Evolutionary conservation across 2,113 vertebrate species (phyloP), one percentile per base, ranked within the genome.

Genomic region (Tetraodon nigroviridis): DNA sequence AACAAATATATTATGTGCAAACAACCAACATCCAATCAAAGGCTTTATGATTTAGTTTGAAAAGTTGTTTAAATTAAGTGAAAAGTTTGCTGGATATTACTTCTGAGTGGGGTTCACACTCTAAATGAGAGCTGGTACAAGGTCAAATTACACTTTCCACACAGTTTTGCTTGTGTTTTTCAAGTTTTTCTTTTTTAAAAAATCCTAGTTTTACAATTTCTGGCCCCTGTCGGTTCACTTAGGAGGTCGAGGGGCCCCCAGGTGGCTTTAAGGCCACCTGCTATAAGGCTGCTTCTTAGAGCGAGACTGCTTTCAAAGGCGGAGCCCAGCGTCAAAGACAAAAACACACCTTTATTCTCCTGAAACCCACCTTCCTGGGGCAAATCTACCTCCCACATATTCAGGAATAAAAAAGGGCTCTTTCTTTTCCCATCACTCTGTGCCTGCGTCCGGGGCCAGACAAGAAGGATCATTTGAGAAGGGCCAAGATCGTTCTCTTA

Each of bases 31-130:
- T 57, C 81, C 75, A 79, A 86, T 85, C 76, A 84, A 71, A 82
- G 55, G 68, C 74, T 79, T 88, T 59, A 64, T 89, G 89, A 91
- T 5, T 3, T 24, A 24, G 24, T 94, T 93, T 93, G 70, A 69
- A 69, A 63, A 67, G 53, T 69, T 16, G 46, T 62, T 65, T 58
- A 79, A 83, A 79, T 76, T 47, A 92, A 92, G 64, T 75, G 83
- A 80, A 82, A 90, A 91, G 92, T 93, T 92, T 91, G 91, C 88
- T 91, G 90, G 92, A 91, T 90, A 92, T 89, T 90, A 93, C 92
- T 64, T 71, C 29, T 32, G 29, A 32, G 29, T 32, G 29, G 29
- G 29, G 6, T 32, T 32, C 8, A 32, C 29, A 32, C 29, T 32
- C 29, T 32, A 32, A 37, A 12, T 37, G 1, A 37, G 32, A 11